These are phyloP conservation scores for Ophion ventricosus DNA, from an alignment of 2,888 invertebrate genomes.

Conservation along the genomic window DNA sequence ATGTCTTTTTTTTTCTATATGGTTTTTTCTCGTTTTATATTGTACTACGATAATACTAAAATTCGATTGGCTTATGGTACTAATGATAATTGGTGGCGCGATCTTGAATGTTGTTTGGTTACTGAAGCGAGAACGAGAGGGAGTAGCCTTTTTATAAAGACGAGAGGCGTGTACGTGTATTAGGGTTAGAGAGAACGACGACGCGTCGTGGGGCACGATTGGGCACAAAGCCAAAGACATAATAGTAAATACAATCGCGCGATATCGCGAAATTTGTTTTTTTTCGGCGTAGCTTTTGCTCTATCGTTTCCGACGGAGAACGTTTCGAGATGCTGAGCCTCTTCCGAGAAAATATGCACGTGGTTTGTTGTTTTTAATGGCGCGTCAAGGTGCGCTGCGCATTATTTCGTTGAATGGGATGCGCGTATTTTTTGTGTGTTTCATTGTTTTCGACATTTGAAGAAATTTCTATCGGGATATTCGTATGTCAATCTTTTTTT, in stretches of 20 bases:
- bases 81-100: constrained; percentile 14
- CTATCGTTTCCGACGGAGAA: background rate
- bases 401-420: background rate
- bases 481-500: background rate
- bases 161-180: constrained; percentile 28
- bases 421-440: background rate
- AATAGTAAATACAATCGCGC: constrained; percentile 74
- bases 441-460: too few relatives aligned
- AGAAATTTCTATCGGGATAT: too few relatives aligned
- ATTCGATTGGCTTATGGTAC: background rate
- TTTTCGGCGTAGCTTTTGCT: constrained; percentile 34
- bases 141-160: constrained; percentile 70
- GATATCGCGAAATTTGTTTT: constrained; percentile 58
- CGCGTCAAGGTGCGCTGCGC: background rate
- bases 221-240: constrained; percentile 18
- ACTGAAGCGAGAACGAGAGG: constrained; percentile 66
- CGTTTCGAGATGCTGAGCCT: background rate
- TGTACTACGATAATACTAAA: constrained; percentile 17
- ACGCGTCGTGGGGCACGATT: too few relatives aligned
- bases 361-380: background rate
- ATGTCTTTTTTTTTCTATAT: background rate
- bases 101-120: constrained; percentile 63
- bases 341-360: background rate
- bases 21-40: background rate
- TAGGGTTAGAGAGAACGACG: background rate